Base-by-base conservation (phyloP, 2,888 invertebrate species). In the Horisme vitalbata region DNA sequence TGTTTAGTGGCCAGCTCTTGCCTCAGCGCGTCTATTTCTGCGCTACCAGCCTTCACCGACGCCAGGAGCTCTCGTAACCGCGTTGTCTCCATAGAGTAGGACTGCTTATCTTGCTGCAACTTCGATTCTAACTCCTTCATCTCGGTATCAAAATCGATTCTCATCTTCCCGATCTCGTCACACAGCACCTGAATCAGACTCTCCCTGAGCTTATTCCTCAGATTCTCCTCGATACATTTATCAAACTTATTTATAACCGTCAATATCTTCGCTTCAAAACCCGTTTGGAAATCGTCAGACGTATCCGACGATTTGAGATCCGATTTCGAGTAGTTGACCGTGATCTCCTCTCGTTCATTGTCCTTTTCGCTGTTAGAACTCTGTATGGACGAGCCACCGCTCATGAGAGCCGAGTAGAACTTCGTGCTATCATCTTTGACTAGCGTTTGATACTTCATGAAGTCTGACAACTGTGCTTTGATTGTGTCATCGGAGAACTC, bases 1-100 rank as follows among this genome's bases (percentile, higher is more conserved):
- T 96, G 95, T 63, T 93, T 93, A 3, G 79, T 68, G 41, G 93
- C 92, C 15, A 95, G 75, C 63, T 94, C 94, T 15, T 86, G 76
- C 39, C 91, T 83, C 28, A 93, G 60, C 9, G 89, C 86, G 7
- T 91, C 83, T 11, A 94, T 75, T 45, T 92, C 92, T 0, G 83
- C 86, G 41, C 90, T 90, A 1, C 92, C 92, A 32, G 91, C 90
- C 66, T 92, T 92, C 0, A 93, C 90, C 4, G 84, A 90, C 0
- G 87, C 78, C 13, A 93, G 63, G 8, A 93, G 75, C 27, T 92
- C 91, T 48, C 91, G 81, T 20, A 93, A 62, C 27, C 81, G 81
- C 12, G 84, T 72, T 1, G 92, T 86, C 66, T 94, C 93, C 0
- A 76, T 60, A 0, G 85, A 83, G 51, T 89, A 90, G 0, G 89